phyloP scores from a whole-genome alignment of 1,140 invertebrate genomes.

The Drosophila grimshawi region DNA sequence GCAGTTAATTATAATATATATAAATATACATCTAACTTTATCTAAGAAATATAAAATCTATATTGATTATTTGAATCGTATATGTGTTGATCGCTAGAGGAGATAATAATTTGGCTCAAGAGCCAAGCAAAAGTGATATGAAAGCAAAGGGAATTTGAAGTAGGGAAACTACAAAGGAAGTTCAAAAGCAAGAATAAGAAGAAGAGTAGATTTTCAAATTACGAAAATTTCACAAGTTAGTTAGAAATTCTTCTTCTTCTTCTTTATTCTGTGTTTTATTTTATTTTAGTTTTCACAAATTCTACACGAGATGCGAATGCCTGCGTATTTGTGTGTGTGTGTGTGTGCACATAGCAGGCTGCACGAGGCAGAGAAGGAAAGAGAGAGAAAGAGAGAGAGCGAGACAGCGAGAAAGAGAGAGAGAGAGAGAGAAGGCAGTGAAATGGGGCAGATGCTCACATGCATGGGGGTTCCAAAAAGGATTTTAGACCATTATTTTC shows the following conservation, averaged over 20 bases:
- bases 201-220: conserved; percentile 60
- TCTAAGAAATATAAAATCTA: no score
- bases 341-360: conserved; percentile 15
- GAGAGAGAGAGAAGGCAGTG: neutral
- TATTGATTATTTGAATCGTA: no score
- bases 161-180: conserved; percentile 18
- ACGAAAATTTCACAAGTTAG: conserved; percentile 70
- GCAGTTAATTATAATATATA: no score
- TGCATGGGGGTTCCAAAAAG: conserved; percentile 54
- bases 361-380: neutral
- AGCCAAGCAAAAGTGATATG: conserved; percentile 15
- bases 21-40: no score
- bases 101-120: neutral
- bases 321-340: conserved; percentile 5
- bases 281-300: conserved; percentile 64
- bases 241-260: conserved; percentile 49
- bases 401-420: neutral
- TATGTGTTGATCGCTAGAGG: no score
- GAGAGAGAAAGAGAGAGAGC: neutral
- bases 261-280: conserved; percentile 34
- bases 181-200: conserved; percentile 5
- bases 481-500: conserved; percentile 79
- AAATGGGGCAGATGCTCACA: neutral
- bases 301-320: conserved; percentile 22
- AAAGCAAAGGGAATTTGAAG: conserved; percentile 18